These are phyloP conservation scores for Sesamia nonagrioides DNA, from an alignment of 1,140 invertebrate species.

Conservation along the genomic window DNA sequence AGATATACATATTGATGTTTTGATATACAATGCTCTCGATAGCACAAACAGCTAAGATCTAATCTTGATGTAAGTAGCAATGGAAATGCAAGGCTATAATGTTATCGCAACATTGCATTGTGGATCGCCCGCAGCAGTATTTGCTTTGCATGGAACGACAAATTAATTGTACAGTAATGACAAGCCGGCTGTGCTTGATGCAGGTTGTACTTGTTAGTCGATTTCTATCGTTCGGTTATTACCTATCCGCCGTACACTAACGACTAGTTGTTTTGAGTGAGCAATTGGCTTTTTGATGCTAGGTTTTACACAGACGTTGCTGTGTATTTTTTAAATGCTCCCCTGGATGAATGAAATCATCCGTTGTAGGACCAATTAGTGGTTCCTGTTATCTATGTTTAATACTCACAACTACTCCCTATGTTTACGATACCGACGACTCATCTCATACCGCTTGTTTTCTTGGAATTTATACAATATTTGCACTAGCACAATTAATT, in stretches of 20 bases:
- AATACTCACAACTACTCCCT: neutral
- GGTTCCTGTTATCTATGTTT: neutral
- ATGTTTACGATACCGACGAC: neutral
- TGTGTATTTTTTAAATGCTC: neutral
- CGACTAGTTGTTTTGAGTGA: constrained; percentile 50
- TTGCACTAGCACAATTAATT: constrained; percentile 20
- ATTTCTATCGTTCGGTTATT: constrained; percentile 58
- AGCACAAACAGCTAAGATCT: neutral
- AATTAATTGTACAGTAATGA: constrained; percentile 76
- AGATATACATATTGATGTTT: neutral
- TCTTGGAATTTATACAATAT: constrained; percentile 12
- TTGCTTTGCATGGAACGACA: constrained; percentile 64
- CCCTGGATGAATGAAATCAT: neutral
- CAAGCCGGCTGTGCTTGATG: constrained; percentile 66
- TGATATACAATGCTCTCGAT: neutral
- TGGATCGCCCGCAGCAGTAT: constrained; percentile 57
- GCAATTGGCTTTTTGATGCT: constrained; percentile 47
- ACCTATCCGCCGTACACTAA: constrained; percentile 52
- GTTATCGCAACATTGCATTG: neutral
- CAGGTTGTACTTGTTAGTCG: constrained; percentile 51
- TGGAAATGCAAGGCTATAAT: neutral
- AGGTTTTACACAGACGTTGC: constrained; percentile 27
- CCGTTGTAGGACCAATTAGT: neutral
- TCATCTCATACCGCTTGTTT: neutral
- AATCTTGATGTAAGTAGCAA: neutral